Evolutionary conservation across 2,888 invertebrate species (phyloP).

Genomic region (Tridacna crocea): DNA sequence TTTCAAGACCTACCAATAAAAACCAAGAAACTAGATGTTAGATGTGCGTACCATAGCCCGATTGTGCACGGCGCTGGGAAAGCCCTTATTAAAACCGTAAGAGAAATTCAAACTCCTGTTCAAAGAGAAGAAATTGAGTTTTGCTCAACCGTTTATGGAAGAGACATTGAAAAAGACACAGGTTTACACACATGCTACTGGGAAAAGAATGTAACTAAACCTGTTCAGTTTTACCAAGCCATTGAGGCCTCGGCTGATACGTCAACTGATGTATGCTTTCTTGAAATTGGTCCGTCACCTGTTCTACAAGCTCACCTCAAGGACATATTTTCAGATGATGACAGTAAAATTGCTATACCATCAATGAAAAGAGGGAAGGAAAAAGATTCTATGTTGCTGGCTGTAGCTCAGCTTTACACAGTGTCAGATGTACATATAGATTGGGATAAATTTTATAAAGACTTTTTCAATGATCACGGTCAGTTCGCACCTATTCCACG

Average conservation of each 20-base stretch:
- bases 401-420: neutral
- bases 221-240: slow-evolving; percentile 65
- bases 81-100: neutral
- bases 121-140: neutral
- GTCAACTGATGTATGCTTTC: slow-evolving; percentile 52
- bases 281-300: slow-evolving; percentile 73
- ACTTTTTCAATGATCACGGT: no score
- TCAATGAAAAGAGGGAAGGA: neutral
- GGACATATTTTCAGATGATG: slow-evolving; percentile 36
- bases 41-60: slow-evolving; percentile 66
- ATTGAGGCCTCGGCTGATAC: slow-evolving; percentile 36
- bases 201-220: slow-evolving; percentile 65
- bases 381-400: neutral
- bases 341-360: neutral
- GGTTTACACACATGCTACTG: slow-evolving; percentile 62
- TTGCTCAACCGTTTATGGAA: slow-evolving; percentile 53
- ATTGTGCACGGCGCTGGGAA: slow-evolving; percentile 25
- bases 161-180: slow-evolving; percentile 19
- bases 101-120: neutral
- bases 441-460: no score
- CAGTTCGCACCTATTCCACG: no score
- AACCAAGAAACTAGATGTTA: slow-evolving; percentile 38
- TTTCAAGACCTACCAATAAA: slow-evolving; percentile 29
- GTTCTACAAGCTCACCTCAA: slow-evolving; percentile 62
- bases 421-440: no score